Evolutionary conservation across 2,797 vertebrate genomes (phyloP).

Genomic region (Paratrypauchen microcephalus): DNA sequence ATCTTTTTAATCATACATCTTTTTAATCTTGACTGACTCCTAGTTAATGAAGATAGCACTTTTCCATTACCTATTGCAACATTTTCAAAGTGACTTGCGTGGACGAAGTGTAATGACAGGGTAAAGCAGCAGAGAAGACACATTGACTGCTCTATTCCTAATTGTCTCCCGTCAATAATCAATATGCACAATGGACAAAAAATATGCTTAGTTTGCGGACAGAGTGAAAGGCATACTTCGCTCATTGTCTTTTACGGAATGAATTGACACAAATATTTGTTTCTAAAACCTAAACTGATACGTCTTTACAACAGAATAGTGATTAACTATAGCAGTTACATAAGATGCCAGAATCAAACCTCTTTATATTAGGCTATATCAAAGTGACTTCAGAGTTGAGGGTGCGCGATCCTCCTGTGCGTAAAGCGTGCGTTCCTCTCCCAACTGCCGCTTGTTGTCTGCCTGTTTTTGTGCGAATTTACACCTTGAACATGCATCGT

Average conservation of each 20-base stretch:
- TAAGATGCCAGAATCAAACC: not conserved
- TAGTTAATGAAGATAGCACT: not conserved
- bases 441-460: not conserved
- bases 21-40: not conserved
- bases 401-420: not conserved
- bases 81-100: not conserved
- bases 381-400: constrained; percentile 6
- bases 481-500: not conserved
- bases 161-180: not conserved
- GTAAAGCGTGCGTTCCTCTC: constrained; percentile 19
- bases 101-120: not conserved
- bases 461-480: not conserved
- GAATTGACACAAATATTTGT: not conserved
- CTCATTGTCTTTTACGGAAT: not conserved
- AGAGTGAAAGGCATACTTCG: not conserved
- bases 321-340: not conserved
- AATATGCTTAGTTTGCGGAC: not conserved
- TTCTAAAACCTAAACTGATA: not conserved
- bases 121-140: not conserved
- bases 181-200: not conserved
- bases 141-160: not conserved
- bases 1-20: not conserved
- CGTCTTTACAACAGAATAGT: not conserved
- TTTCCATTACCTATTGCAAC: not conserved
- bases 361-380: not conserved